Evolutionary conservation across 2,113 vertebrate species (phyloP).

Genomic region (Peromyscus leucopus): DNA sequence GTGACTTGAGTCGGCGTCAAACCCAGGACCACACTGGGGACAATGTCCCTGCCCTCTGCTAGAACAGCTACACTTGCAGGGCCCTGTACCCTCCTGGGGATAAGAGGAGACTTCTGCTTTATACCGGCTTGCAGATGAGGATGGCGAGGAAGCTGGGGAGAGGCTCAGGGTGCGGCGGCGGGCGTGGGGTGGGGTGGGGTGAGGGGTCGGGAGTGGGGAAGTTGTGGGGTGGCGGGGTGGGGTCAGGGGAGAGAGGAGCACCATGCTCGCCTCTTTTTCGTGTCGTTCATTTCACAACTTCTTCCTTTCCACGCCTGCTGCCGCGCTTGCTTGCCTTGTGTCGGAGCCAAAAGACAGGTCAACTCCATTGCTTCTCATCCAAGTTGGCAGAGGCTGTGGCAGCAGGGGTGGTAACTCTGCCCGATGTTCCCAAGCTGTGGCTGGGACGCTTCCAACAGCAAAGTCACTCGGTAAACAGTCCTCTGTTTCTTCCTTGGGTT

Average conservation of each 20-base stretch:
- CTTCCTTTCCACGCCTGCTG: constrained; percentile 75
- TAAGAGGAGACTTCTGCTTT: neutral
- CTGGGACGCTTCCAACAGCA: constrained; percentile 76
- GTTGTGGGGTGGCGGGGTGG: neutral
- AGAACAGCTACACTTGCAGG: neutral
- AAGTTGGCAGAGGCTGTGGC: constrained; percentile 80
- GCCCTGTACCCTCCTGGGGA: rapidly evolving
- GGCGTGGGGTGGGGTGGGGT: no score
- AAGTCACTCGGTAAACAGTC: constrained; percentile 83
- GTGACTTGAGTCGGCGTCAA: constrained; percentile 36
- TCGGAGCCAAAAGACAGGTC: constrained; percentile 81
- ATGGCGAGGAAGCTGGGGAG: neutral
- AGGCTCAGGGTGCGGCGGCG: neutral
- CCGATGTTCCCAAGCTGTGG: constrained; percentile 79
- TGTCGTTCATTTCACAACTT: constrained; percentile 72
- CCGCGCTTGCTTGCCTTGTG: constrained; percentile 70
- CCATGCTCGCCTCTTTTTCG: constrained; percentile 24
- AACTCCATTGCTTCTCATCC: constrained; percentile 69
- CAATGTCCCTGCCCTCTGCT: neutral
- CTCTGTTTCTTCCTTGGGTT: constrained; percentile 75
- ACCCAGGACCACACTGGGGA: neutral
- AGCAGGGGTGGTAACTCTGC: constrained; percentile 80
- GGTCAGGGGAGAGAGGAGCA: constrained; percentile 3
- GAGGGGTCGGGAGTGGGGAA: no score
- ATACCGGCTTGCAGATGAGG: neutral